A percentile compares a stretch with the other conserved stretches of the same genome.
These are phyloP conservation scores for Bradysia coprophila DNA, from an alignment of 1,140 invertebrate genomes.

Conservation along the genomic window DNA sequence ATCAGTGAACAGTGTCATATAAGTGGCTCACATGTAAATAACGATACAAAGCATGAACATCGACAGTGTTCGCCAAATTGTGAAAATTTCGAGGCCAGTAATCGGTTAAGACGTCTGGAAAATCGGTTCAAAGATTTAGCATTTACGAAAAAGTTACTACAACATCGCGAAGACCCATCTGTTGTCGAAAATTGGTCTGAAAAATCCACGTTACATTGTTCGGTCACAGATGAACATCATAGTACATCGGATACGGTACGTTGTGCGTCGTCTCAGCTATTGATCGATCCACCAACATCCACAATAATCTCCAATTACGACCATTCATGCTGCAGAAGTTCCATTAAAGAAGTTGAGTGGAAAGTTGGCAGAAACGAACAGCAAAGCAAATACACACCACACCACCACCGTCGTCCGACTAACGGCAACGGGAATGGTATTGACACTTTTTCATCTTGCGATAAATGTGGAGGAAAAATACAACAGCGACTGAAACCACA, in stretches of 20 bases:
- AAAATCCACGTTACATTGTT: too few relatives aligned
- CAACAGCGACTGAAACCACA: neutral
- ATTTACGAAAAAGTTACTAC: slow-evolving; percentile 2
- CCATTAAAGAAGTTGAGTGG: neutral
- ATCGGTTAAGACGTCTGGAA: slow-evolving; percentile 4
- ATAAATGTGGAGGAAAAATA: neutral
- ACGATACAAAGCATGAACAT: too few relatives aligned
- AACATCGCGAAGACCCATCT: too few relatives aligned
- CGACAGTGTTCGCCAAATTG: neutral
- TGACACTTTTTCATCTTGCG: neutral
- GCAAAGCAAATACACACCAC: neutral
- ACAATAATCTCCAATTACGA: neutral
- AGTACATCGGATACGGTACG: neutral
- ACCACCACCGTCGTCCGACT: neutral
- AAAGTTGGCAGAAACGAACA: neutral
- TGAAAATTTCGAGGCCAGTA: slow-evolving; percentile 4
- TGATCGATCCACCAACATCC: neutral
- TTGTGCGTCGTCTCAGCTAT: neutral
- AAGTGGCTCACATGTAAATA: neutral
- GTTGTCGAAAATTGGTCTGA: too few relatives aligned
- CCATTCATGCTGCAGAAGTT: slow-evolving; percentile 1
- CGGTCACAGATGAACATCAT: too few relatives aligned
- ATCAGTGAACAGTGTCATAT: neutral
- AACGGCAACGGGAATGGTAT: neutral
- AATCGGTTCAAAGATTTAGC: slow-evolving; percentile 5